Base-by-base conservation (phyloP, 2,113 vertebrate genomes). In the Scomber colias region DNA sequence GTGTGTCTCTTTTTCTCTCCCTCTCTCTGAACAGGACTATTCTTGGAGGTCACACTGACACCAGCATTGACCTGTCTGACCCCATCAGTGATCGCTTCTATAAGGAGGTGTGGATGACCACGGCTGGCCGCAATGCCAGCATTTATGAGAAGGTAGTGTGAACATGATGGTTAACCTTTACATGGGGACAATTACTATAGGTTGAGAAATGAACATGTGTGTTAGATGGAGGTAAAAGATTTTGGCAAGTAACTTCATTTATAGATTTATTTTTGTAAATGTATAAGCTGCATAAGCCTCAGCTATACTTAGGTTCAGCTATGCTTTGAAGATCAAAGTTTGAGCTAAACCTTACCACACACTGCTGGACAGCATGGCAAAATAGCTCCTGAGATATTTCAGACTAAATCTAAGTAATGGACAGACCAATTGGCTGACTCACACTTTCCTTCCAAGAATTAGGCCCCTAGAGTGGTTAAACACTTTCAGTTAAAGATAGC, bases 81-180 rank as follows among this genome's bases (percentile, higher is more conserved):
- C 97, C 98, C 0, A 94, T 99, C 91, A 97, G 96, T 44, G 97
- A 99, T 49, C 96, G 92, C 68, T 99, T 99, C 94, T 99, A 98
- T 85, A 99, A 99, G 92, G 97, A 98, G 62, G 95, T 99, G 30
- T 99, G 98, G 98, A 96, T 99, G 93, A 92, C 96, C 19, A 97
- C 96, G 0, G 96, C 97, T 0, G 97, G 96, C 49, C 95, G 97
- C 48, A 99, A 99, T 27, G 98, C 96, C 82, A 98, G 97, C 57
- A 97, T 99, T 85, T 99, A 98, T 3, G 97, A 98, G 63, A 99
- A 98, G 96, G 98, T 95, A 72, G 13, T 11, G 6, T 0, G 2
- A 93, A 70, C 7, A 0, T 21, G n/a, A 65, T n/a, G 19, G 51
- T 40, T 40, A 40, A 40, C 9, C 35, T 40, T 40, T 40, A 40